Base-by-base conservation (phyloP, 2,888 invertebrate genomes). In the Sinohyriopsis cumingii region DNA sequence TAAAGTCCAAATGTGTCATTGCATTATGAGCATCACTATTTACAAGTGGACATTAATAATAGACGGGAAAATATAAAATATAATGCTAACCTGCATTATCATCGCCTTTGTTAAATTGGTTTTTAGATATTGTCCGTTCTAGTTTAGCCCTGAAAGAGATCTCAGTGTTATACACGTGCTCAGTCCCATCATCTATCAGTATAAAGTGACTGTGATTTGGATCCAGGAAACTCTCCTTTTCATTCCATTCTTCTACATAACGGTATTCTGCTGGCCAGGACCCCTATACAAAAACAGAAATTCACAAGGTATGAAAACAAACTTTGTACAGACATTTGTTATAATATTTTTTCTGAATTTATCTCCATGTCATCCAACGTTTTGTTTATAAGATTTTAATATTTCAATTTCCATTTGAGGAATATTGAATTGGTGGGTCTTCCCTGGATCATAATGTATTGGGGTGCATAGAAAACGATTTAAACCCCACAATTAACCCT, bases 131-230 rank as follows among this genome's bases (percentile, higher is more conserved):
- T 18, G 74, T 76, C n/a, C 79, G 80, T 73, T 89, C 89, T 56
- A 89, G 80, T 57, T 80, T 70, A 3, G 86, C 83, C 45, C 88
- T 72, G 72, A 88, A 84, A 7, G 76, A 69, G n/a, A 89, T 87
- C 74, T 89, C 89, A n/a, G 79, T 81, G 19, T 81, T 28, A 79
- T 82, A 89, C 73, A 81, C 66, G 45, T 82, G 78, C 67, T 84
- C 81, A 22, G 87, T 88, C 18, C 89, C 89, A 73, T 89, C 83
- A 75, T 90, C 90, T 6, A 89, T 87, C 66, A 90, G 78, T 18
- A 90, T 83, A 77, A 90, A 90, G 72, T 90, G 89, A 5, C 89
- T 84, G 77, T 90, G 90, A 77, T 90, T 90, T 6, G 86, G 84
- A 73, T 90, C 90, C 19, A 90, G 83, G 18, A 81, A 80, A 7